Conservation (phyloP, 2,888 invertebrate species). For the Drosophila diplacantha region DNA sequence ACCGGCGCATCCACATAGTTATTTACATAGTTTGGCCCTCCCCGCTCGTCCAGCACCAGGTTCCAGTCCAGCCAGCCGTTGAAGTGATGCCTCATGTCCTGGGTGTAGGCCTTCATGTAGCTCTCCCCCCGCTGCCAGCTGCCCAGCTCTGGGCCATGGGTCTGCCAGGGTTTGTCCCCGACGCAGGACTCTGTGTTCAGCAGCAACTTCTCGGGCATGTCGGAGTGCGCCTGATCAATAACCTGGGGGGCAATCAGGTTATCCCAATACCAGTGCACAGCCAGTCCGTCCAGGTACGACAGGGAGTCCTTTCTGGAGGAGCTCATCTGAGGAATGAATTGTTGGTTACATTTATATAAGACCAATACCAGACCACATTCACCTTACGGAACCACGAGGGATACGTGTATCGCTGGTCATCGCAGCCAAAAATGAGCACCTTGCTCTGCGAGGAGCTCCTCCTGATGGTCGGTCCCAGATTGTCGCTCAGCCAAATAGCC, state of each 20-base stretch:
- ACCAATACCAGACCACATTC: constrained; percentile 55
- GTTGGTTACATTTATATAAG: background rate
- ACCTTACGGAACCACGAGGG: constrained; percentile 84
- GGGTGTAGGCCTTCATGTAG: constrained; percentile 84
- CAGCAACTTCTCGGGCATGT: constrained; percentile 85
- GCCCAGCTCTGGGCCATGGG: constrained; percentile 82
- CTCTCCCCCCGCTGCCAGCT: constrained; percentile 86
- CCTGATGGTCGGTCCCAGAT: constrained; percentile 87
- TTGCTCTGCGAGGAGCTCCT: constrained; percentile 80
- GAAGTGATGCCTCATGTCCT: constrained; percentile 87
- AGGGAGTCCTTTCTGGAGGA: constrained; percentile 79
- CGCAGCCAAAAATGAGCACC: constrained; percentile 85
- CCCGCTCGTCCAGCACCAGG: constrained; percentile 85
- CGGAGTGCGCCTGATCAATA: constrained; percentile 81
- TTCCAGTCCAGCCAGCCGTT: constrained; percentile 97
- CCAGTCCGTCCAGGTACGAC: constrained; percentile 86
- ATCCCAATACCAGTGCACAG: constrained; percentile 92
- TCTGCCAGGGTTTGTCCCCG: constrained; percentile 81
- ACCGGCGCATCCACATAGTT: constrained; percentile 87
- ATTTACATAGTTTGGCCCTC: constrained; percentile 86
- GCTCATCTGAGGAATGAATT: constrained; percentile 78
- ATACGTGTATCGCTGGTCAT: constrained; percentile 85
- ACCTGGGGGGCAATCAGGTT: constrained; percentile 79
- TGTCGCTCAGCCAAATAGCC: constrained; percentile 84
- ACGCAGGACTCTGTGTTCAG: constrained; percentile 89